Conservation (phyloP, 2,797 vertebrate species). For the Chrysocyon brachyurus region DNA sequence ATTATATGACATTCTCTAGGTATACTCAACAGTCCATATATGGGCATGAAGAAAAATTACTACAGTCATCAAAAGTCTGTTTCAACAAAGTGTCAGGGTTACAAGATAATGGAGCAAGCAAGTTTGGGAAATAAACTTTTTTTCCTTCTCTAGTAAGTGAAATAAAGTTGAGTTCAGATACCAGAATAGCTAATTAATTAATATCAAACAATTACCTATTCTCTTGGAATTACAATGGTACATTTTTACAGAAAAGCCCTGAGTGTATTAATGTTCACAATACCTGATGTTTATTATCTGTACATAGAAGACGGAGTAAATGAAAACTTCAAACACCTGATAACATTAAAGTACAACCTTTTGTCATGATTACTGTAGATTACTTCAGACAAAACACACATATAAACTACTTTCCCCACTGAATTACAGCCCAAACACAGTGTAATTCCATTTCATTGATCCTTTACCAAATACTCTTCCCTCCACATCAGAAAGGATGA, state of each 20-base stretch:
- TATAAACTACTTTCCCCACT: not conserved
- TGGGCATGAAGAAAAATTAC: not conserved
- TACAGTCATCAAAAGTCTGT: not conserved
- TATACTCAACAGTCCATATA: not conserved
- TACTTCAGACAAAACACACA: constrained; percentile 3
- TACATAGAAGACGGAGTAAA: not conserved
- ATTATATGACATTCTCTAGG: not conserved
- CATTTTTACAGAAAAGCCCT: not conserved
- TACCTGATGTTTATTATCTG: not conserved
- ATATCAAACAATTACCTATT: not conserved
- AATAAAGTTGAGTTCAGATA: not conserved
- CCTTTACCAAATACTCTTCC: constrained; percentile 21
- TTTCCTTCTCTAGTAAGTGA: not conserved
- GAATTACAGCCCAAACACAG: not conserved
- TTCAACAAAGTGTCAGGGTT: not conserved
- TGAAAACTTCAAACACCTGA: not conserved
- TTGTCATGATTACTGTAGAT: not conserved
- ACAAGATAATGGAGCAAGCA: not conserved
- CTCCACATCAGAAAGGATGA: not conserved
- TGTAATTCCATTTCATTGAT: constrained; percentile 14
- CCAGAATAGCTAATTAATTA: not conserved
- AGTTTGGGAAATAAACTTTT: not conserved
- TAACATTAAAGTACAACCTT: not conserved
- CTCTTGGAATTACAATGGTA: not conserved
- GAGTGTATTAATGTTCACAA: not conserved